Evolutionary conservation across 1,140 invertebrate genomes (phyloP).

Genomic region (Elymnias hypermnestra): DNA sequence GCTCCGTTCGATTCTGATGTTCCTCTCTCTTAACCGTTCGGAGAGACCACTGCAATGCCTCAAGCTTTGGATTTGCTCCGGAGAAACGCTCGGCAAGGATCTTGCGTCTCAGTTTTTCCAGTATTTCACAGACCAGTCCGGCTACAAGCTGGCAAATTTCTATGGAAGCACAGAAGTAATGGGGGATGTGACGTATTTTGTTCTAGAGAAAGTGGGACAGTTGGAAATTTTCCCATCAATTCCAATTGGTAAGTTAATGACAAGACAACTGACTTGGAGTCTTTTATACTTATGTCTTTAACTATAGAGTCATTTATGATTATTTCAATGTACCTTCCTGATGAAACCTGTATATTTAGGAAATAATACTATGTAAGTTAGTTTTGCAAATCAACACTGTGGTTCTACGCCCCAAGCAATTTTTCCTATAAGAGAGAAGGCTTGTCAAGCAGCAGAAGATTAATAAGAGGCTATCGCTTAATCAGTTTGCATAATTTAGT

Average conservation of each 20-base stretch:
- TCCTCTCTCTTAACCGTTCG: constrained; percentile 74
- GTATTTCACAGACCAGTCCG: constrained; percentile 77
- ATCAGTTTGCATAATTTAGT: too few species aligned
- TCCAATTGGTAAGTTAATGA: constrained; percentile 88
- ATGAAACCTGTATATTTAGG: too few species aligned
- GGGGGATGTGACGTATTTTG: constrained; percentile 63
- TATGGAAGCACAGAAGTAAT: constrained; percentile 91
- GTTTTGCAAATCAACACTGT: too few species aligned
- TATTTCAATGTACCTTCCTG: too few species aligned
- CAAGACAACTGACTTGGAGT: too few species aligned
- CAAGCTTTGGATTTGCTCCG: constrained; percentile 89
- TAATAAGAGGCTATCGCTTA: too few species aligned
- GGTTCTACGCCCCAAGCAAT: too few species aligned
- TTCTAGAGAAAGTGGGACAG: constrained; percentile 76
- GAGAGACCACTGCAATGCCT: constrained; percentile 76
- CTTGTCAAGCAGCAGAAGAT: too few species aligned
- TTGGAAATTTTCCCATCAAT: constrained; percentile 81
- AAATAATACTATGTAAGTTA: too few species aligned
- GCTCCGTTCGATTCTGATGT: constrained; percentile 85
- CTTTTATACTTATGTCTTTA: too few species aligned
- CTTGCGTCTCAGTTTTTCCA: constrained; percentile 85
- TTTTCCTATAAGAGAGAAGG: too few species aligned
- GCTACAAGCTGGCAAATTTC: constrained; percentile 86
- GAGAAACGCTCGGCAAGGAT: constrained; percentile 82
- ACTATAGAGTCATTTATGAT: too few species aligned